Evolutionary conservation across 2,888 invertebrate genomes (phyloP).

Genomic region (Zelleria hepariella): DNA sequence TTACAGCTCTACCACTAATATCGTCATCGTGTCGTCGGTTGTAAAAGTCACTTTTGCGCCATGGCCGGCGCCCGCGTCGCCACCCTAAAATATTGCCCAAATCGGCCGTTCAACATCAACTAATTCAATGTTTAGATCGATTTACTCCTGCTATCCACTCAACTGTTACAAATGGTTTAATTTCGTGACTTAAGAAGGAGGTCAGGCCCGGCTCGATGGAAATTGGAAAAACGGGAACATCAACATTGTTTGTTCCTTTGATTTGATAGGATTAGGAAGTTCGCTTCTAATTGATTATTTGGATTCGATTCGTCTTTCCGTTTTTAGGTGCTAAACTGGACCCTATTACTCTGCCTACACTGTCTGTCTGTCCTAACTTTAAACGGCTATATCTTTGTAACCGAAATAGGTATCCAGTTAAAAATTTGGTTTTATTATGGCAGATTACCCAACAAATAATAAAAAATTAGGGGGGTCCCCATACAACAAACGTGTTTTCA

Average conservation of each 20-base stretch:
- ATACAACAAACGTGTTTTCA: too few relatives aligned
- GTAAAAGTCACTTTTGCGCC: neutral
- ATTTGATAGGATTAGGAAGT: neutral
- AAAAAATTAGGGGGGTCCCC: too few relatives aligned
- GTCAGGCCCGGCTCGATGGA: conserved; percentile 10
- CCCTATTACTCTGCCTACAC: too few relatives aligned
- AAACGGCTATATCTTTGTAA: too few relatives aligned
- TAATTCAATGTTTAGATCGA: conserved; percentile 66
- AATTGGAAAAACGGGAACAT: neutral
- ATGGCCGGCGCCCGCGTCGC: conserved; percentile 34
- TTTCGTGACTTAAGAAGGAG: conserved; percentile 43
- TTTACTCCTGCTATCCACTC: conserved; percentile 39
- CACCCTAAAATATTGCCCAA: conserved; percentile 59
- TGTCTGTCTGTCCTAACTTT: too few relatives aligned
- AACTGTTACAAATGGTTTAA: conserved; percentile 59
- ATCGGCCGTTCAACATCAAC: conserved; percentile 60
- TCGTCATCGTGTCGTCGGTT: neutral
- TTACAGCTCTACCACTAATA: too few relatives aligned
- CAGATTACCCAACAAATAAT: too few relatives aligned
- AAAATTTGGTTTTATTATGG: too few relatives aligned
- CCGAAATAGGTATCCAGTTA: too few relatives aligned
- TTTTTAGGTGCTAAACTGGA: too few relatives aligned
- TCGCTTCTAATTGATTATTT: neutral
- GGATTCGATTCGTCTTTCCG: neutral
- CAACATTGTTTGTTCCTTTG: neutral